Evolutionary conservation across 2,113 vertebrate genomes (phyloP).

Genomic region (Alectura lathami): DNA sequence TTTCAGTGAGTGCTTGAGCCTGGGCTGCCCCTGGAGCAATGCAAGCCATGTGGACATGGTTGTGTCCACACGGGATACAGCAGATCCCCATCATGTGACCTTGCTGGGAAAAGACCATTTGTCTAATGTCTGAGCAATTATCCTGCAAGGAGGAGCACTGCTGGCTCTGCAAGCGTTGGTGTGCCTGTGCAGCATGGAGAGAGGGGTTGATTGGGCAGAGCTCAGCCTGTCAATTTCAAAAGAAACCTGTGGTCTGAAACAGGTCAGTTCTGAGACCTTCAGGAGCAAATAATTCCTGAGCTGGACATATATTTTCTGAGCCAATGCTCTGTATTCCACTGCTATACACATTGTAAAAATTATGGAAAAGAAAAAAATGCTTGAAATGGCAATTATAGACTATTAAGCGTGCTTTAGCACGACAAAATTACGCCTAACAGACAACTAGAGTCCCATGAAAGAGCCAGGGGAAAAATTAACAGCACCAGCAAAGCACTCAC

Average conservation of each 20-base stretch:
- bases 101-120: too few relatives aligned
- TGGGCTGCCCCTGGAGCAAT: not conserved
- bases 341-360: not conserved
- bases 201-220: not conserved
- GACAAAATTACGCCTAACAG: not conserved
- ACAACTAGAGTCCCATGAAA: slow-evolving; percentile 20
- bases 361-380: not conserved
- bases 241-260: not conserved
- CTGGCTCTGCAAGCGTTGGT: not conserved
- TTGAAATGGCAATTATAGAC: not conserved
- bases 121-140: too few relatives aligned
- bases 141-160: not conserved
- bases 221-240: not conserved
- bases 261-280: not conserved
- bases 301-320: not conserved
- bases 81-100: not conserved
- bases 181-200: not conserved
- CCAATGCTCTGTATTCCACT: not conserved
- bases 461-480: slow-evolving; percentile 20
- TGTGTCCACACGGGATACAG: too few relatives aligned
- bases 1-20: not conserved
- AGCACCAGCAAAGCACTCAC: not conserved
- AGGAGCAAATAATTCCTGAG: not conserved
- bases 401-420: not conserved
- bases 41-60: too few relatives aligned